Base-by-base conservation (phyloP, 1,140 invertebrate species). In the Cydia fagiglandana region DNA sequence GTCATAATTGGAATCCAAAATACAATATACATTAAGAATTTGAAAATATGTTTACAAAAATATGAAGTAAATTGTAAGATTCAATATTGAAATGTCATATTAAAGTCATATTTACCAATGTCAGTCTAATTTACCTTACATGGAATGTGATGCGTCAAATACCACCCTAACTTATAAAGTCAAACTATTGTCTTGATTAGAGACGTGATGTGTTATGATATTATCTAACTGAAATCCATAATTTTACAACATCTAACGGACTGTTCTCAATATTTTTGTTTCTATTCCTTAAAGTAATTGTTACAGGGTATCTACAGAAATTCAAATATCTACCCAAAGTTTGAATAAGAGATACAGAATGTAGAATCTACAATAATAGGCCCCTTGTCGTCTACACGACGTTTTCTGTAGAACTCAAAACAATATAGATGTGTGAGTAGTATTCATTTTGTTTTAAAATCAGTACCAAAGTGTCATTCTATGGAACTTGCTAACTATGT, bases 101-200 rank as follows among this genome's bases (percentile, higher is more conserved):
- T 70, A 70, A 70, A 70, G 66, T 70, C 66, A 70, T 70, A 34
- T n/a, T 70, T 70, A 70, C 66, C 66, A 41, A 70, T 70, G 66
- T 70, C 66, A 70, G 66, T 70, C 66, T 70, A 70, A 70, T 38
- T 68, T 70, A 70, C 66, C 56, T 70, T 70, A 70, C 6, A 38
- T 70, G 56, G 24, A 38, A 41, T 45, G 66, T 70, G 66, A 70
- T 70, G 66, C 30, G 34, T 70, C 66, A 41, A 70, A 38, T 70
- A 61, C 56, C 56, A 61, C 56, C 56, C 56, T 61, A 61, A 10
- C 24, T 61, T 61, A 61, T 24, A 24, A 10, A 20, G n/a, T 20
- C 9, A 24, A 61, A 61, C 4, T 53, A 53, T 53, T n/a, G 50
- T 53, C n/a, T n/a, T 53, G 15, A 53, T n/a, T 53, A 3, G n/a